A percentile compares a stretch with the other conserved stretches of the same genome.
Conservation (phyloP, 1,140 invertebrate genomes). For the Teleopsis dalmanni region DNA sequence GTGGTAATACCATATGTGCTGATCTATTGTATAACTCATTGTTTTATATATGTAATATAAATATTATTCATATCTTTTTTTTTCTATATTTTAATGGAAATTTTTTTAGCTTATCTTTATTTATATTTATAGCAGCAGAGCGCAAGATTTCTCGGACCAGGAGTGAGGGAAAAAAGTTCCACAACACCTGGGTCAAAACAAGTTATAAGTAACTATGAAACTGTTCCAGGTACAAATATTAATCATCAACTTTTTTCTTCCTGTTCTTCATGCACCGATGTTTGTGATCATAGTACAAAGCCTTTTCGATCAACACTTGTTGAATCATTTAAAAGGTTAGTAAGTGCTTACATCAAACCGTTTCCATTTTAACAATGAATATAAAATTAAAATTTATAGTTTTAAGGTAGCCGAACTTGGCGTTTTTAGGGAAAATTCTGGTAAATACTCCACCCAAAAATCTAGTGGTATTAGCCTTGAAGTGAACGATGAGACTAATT, state of each 20-base stretch:
- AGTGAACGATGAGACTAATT: slow-evolving; percentile 37
- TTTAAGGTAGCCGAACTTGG: slow-evolving; percentile 40
- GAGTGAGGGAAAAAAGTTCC: slow-evolving; percentile 44
- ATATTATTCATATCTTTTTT: too few relatives aligned
- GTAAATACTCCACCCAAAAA: slow-evolving; percentile 38
- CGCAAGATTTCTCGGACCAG: slow-evolving; percentile 46
- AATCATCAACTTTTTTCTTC: slow-evolving; percentile 40
- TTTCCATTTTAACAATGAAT: too few relatives aligned
- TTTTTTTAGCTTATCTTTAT: too few relatives aligned
- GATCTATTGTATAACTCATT: too few relatives aligned
- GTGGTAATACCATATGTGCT: too few relatives aligned
- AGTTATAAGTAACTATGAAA: slow-evolving; percentile 37
- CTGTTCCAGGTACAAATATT: slow-evolving; percentile 42
- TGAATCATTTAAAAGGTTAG: slow-evolving; percentile 43
- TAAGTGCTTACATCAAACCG: too few relatives aligned
- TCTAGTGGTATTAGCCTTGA: slow-evolving; percentile 37
- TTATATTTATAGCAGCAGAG: slow-evolving; percentile 41
- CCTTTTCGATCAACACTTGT: slow-evolving; percentile 38
- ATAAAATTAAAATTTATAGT: slow-evolving; percentile 15
- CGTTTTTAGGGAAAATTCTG: slow-evolving; percentile 33
- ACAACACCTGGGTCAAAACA: slow-evolving; percentile 43
- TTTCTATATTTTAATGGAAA: too few relatives aligned
- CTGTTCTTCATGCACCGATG: slow-evolving; percentile 41
- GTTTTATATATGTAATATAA: too few relatives aligned
- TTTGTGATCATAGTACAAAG: slow-evolving; percentile 44